A percentile compares a stretch with the other conserved stretches of the same genome.
These are phyloP conservation scores for Mesembrinibis cayennensis DNA, from an alignment of 2,113 vertebrate genomes.

Conservation along the genomic window DNA sequence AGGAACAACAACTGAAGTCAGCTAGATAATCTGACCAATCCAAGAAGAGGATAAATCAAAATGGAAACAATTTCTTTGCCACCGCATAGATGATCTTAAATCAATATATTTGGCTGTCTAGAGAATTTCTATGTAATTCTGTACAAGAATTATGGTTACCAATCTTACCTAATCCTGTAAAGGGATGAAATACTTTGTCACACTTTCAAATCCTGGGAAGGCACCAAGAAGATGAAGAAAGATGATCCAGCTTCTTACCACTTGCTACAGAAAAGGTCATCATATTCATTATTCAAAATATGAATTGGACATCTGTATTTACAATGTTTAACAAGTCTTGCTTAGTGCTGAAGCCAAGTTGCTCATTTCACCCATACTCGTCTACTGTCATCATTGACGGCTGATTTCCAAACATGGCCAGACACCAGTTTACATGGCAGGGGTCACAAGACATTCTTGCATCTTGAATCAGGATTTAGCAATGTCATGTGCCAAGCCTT, in stretches of 20 bases:
- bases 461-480: slow-evolving; percentile 55
- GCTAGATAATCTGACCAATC: background rate
- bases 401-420: slow-evolving; percentile 56
- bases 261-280: background rate
- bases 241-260: background rate
- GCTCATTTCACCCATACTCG: slow-evolving; percentile 37
- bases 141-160: background rate
- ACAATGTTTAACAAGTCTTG: background rate
- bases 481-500: slow-evolving; percentile 9
- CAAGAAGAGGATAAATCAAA: background rate
- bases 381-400: slow-evolving; percentile 17
- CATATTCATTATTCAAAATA: slow-evolving; percentile 1
- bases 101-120: background rate
- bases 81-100: background rate
- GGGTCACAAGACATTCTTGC: slow-evolving; percentile 51
- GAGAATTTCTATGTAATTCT: background rate
- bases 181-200: background rate
- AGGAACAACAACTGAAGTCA: background rate
- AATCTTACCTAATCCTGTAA: background rate
- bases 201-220: background rate
- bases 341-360: slow-evolving; percentile 24
- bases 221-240: background rate
- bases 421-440: slow-evolving; percentile 30
- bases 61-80: background rate
- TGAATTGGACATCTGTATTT: slow-evolving; percentile 24